A percentile compares a stretch with the other conserved stretches of the same genome.
These are phyloP conservation scores for Molossus molossus DNA, from an alignment of 2,797 vertebrate species.

Conservation along the genomic window DNA sequence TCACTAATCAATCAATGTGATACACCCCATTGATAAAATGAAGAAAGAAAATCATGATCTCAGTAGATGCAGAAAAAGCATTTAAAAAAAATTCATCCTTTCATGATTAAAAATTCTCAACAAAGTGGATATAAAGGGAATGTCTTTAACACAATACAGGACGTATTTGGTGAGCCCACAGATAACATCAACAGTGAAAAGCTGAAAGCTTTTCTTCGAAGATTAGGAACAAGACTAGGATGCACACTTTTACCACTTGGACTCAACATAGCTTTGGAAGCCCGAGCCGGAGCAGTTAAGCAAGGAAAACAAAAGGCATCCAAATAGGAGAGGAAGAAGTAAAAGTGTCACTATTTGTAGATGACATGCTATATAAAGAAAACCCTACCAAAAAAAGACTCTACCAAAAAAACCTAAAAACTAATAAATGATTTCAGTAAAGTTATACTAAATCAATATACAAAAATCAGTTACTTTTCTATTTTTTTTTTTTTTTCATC, in stretches of 20 bases:
- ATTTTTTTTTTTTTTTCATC: neutral
- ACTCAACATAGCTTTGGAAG: neutral
- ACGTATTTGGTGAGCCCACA: neutral
- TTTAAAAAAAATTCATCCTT: neutral
- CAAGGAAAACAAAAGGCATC: neutral
- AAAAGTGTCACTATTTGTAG: neutral
- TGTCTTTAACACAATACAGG: neutral
- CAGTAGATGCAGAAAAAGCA: neutral
- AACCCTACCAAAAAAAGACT: neutral
- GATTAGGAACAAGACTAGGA: neutral
- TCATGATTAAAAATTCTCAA: neutral
- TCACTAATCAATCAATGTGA: neutral
- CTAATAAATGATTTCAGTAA: neutral
- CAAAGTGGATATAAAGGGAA: neutral
- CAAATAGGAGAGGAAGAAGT: neutral
- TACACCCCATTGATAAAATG: neutral
- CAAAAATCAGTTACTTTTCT: neutral
- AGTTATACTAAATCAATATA: neutral
- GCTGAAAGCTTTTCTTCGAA: neutral
- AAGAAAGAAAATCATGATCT: neutral
- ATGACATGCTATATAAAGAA: neutral
- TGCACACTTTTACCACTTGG: neutral
- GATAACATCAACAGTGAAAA: neutral
- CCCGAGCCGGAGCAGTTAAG: neutral
- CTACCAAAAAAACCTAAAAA: neutral